Percentiles rank a stretch among this genome's conserved stretches.
Conservation (phyloP, 2,797 vertebrate species). For the Vireo griseus region DNA sequence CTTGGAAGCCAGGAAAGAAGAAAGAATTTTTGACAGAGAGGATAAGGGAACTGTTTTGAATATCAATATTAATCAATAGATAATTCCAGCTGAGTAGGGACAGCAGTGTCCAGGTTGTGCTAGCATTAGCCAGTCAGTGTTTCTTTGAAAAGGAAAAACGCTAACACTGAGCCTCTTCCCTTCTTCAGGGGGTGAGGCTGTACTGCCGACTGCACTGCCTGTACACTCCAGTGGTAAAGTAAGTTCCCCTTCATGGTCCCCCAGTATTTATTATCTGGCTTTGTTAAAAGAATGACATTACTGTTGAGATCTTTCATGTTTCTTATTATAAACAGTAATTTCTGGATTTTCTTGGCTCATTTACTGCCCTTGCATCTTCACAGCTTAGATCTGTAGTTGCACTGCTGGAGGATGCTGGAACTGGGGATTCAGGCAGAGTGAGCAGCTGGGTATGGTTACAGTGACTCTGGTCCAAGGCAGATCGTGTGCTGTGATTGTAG, state of each 20-base stretch:
- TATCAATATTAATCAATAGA: neutral
- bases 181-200: slow-evolving; percentile 89
- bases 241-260: slow-evolving; percentile 66
- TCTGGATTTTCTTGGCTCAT: neutral
- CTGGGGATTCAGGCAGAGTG: neutral
- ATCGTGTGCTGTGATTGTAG: neutral
- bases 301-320: neutral
- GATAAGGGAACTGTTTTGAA: neutral
- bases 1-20: neutral
- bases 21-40: neutral
- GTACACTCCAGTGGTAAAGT: slow-evolving; percentile 93
- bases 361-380: neutral
- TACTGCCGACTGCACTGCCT: slow-evolving; percentile 97
- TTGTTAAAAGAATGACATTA: neutral
- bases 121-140: neutral
- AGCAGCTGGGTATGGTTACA: neutral
- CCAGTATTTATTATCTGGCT: neutral
- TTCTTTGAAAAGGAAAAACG: neutral
- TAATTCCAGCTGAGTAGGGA: neutral
- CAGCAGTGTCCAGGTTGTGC: neutral
- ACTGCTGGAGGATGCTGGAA: neutral
- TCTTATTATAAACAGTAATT: neutral
- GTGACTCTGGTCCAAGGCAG: neutral
- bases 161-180: neutral
- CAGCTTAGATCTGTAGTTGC: neutral